These are phyloP conservation scores for Crax fasciolata DNA, from an alignment of 2,797 vertebrate species.

Conservation along the genomic window DNA sequence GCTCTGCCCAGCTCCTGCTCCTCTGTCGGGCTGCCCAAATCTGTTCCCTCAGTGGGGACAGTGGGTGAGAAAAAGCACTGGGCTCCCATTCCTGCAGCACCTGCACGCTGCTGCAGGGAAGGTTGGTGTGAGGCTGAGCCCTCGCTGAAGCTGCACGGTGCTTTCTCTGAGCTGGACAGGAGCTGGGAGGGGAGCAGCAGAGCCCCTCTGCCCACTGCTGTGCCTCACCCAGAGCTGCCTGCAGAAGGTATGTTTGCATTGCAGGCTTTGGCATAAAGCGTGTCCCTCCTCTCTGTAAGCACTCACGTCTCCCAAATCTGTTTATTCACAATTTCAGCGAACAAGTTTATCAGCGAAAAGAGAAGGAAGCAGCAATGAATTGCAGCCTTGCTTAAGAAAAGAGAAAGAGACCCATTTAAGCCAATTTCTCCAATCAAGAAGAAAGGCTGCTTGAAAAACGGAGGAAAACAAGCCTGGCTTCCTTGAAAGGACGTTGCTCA, in stretches of 20 bases:
- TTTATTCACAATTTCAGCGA: constrained; percentile 14
- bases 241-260: not conserved
- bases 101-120: not conserved
- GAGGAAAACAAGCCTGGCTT: constrained; percentile 22
- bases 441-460: constrained; percentile 52
- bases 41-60: not conserved
- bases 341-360: not conserved
- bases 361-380: constrained; percentile 11
- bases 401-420: constrained; percentile 8
- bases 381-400: constrained; percentile 10
- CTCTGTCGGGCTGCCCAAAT: not conserved
- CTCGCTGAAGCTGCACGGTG: not conserved
- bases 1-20: not conserved
- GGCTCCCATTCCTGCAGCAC: not conserved
- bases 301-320: constrained; percentile 1
- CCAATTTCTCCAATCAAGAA: constrained; percentile 51
- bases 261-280: not conserved
- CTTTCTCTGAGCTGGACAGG: not conserved
- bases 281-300: not conserved
- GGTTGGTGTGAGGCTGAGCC: not conserved
- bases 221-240: not conserved
- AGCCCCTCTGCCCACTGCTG: not conserved
- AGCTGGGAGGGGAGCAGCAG: not conserved
- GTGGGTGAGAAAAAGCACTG: not conserved
- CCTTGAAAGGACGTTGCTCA: not conserved